Conservation (phyloP, 92 coral and sea anemone species). For the Parazoanthus swiftii region DNA sequence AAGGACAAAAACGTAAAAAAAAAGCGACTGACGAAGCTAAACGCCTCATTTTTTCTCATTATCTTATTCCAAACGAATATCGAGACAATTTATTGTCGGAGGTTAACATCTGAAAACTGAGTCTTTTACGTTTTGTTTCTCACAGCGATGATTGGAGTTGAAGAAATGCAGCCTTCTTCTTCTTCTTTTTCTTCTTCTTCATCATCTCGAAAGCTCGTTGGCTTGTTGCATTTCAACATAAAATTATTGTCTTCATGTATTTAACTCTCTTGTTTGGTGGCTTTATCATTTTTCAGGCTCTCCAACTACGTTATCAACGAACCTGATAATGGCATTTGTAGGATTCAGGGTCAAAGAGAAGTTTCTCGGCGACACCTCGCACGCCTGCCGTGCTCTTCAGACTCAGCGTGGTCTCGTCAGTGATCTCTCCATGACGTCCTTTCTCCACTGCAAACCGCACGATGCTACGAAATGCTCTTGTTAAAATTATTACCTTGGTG, state of each 20-base stretch:
- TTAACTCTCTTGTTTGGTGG: too few relatives aligned
- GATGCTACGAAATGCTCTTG: slow-evolving; percentile 60
- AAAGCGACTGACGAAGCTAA: too few relatives aligned
- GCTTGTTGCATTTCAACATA: background rate
- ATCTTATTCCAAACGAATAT: too few relatives aligned
- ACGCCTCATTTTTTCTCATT: too few relatives aligned
- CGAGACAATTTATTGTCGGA: too few relatives aligned
- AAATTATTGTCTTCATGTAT: too few relatives aligned
- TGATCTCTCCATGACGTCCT: slow-evolving; percentile 79
- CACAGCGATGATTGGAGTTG: too few relatives aligned
- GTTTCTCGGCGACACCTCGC: slow-evolving; percentile 62
- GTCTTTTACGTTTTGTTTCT: too few relatives aligned
- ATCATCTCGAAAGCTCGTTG: too few relatives aligned
- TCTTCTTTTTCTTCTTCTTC: too few relatives aligned
- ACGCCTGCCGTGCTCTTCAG: slow-evolving; percentile 66
- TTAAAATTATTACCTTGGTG: slow-evolving; percentile 18
- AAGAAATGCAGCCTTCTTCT: too few relatives aligned
- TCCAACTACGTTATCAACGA: background rate
- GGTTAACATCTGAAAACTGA: too few relatives aligned
- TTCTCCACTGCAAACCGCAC: slow-evolving; percentile 74
- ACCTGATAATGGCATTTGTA: slow-evolving; percentile 88
- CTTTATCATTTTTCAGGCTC: background rate
- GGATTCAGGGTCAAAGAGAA: slow-evolving; percentile 77
- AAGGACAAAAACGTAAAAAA: background rate
- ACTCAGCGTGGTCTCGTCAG: slow-evolving; percentile 77